A percentile compares a stretch with the other conserved stretches of the same genome.
Conservation (phyloP, 2,797 vertebrate species). For the Acipenser oxyrinchus region DNA sequence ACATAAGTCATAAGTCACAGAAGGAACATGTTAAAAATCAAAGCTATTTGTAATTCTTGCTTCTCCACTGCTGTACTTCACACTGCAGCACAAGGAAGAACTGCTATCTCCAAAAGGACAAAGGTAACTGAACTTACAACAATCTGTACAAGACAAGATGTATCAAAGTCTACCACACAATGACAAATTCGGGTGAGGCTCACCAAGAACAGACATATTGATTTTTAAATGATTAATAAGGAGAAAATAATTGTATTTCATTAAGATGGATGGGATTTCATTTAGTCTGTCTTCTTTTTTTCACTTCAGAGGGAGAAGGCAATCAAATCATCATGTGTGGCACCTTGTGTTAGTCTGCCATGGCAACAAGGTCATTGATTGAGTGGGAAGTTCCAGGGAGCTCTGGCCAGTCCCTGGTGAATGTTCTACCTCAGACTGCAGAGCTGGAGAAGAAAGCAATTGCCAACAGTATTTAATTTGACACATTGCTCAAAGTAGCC, state of each 20-base stretch:
- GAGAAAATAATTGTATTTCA: conserved; percentile 99
- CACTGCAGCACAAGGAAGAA: conserved; percentile 40
- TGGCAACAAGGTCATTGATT: conserved; percentile 86
- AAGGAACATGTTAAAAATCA: conserved; percentile 27
- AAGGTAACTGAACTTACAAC: conserved; percentile 95
- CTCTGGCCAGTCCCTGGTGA: conserved; percentile 35
- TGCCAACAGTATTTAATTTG: no score
- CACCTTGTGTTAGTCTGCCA: conserved; percentile 82
- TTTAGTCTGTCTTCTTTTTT: conserved; percentile 95
- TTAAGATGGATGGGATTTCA: conserved; percentile 99
- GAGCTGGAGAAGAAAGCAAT: conserved; percentile 3
- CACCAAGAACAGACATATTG: conserved; percentile 97
- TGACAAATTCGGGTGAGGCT: conserved; percentile 93
- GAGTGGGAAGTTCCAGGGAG: conserved; percentile 62
- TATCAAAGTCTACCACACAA: conserved; percentile 80
- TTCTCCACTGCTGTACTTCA: conserved; percentile 16
- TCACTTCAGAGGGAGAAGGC: conserved; percentile 88
- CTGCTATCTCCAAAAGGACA: conserved; percentile 73
- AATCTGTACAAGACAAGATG: conserved; percentile 86
- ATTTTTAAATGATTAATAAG: conserved; percentile 99
- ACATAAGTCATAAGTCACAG: no score
- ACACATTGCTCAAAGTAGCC: no score
- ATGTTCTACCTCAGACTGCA: conserved; percentile 4
- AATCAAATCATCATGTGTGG: conserved; percentile 87
- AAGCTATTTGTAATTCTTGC: conserved; percentile 17